Evolutionary conservation across 2,888 invertebrate species (phyloP).

Genomic region (Molorchus minor): DNA sequence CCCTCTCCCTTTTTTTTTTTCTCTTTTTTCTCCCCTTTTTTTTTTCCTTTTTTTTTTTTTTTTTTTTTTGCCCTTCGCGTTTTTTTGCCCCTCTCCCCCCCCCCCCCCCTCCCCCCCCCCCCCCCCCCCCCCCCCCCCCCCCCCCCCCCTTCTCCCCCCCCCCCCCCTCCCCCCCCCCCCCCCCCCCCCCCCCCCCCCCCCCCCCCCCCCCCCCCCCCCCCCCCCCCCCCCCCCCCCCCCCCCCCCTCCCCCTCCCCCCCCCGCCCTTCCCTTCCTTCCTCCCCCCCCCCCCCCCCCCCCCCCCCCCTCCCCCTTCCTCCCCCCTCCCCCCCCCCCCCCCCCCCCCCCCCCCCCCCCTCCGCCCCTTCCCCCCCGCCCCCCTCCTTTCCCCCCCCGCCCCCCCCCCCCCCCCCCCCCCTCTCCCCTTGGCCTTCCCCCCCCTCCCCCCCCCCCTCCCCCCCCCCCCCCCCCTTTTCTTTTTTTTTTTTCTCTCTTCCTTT

Average conservation of each 20-base stretch:
- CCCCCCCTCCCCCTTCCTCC: not conserved
- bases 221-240: not conserved
- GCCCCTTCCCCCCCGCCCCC: not conserved
- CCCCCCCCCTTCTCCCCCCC: not conserved
- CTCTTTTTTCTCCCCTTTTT: not conserved
- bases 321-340: not conserved
- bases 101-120: not conserved
- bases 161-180: not conserved
- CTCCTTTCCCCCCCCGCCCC: constrained; percentile 37
- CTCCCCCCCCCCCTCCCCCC: not conserved
- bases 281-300: constrained; percentile 2
- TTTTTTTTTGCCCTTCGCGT: not conserved
- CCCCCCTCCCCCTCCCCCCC: not conserved
- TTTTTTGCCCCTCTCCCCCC: not conserved
- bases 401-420: constrained; percentile 58
- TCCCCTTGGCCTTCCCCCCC: not conserved
- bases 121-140: not conserved
- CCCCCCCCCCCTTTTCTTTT: too few relatives aligned
- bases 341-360: not conserved
- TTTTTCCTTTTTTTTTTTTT: not conserved
- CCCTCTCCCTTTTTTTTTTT: not conserved
- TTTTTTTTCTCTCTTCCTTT: not conserved
- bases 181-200: not conserved
- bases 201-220: too few relatives aligned
- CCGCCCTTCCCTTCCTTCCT: not conserved